Evolutionary conservation across 1,140 invertebrate genomes (phyloP), one percentile per base, ranked within the genome.

Genomic region (Wasmannia auropunctata): DNA sequence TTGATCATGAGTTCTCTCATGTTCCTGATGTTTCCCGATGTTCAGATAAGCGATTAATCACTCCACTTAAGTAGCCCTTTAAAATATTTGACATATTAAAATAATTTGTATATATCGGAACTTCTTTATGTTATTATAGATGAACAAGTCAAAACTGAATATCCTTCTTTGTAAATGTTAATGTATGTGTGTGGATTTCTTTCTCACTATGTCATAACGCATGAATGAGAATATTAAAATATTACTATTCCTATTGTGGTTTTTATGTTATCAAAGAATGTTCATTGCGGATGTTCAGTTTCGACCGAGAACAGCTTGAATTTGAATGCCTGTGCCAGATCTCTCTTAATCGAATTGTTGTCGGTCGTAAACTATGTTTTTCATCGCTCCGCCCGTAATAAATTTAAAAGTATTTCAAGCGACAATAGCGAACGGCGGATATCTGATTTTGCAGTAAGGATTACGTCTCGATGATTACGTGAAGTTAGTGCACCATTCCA

Each of bases 401-500:
- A 51, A 51, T 69, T 37, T 11, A n/a, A 4, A 69, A 40, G 37
- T 80, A 54, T 54, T 22, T 69, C 25, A 80, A 54, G n/a, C 22
- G 43, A 37, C 31, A 19, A 37, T 56, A 25, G 28, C n/a, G 16
- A 19, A 79, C 43, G 75, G 28, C n/a, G 40, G 22, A 40, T 67
- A 67, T 60, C 37, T 72, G 19, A 69, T 72, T 72, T 43, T 37
- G 34, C 51, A 11, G 51, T 83, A 72, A 60, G 51, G 40, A 83
- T 72, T 72, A 72, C 28, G 67, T 74, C 67, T 83, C 28, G 51
- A 83, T 83, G 51, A 83, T 83, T 74, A 83, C 67, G n/a, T 5
- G 11, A 54, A 83, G n/a, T 83, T 83, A 58, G 40, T 83, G 67
- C 16, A 70, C 63, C 49, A 72, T 43, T 81, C 65, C n/a, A 51